These are phyloP conservation scores for Gallinago media DNA, from an alignment of 2,113 vertebrate genomes.

Conservation along the genomic window DNA sequence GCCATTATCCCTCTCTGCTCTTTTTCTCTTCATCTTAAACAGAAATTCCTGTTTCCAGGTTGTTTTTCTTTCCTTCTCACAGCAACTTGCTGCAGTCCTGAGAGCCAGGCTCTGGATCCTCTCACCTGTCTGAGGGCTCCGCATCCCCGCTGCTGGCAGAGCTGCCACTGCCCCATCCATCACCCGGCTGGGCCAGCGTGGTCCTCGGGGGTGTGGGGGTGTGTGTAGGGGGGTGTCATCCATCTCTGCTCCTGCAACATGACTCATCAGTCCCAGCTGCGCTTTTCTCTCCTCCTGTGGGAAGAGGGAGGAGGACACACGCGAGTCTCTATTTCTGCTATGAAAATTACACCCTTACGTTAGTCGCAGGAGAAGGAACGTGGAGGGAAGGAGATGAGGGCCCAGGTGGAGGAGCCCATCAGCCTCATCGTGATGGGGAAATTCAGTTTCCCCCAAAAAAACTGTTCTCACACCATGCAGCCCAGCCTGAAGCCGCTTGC, in stretches of 20 bases:
- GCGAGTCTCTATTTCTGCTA: not conserved
- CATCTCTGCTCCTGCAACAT: not conserved
- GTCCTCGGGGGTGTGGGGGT: not conserved
- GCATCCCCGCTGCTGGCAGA: not conserved
- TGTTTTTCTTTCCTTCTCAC: not conserved
- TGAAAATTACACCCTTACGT: not conserved
- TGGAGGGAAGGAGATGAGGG: not conserved
- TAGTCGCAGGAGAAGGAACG: not conserved
- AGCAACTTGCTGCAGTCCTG: not conserved
- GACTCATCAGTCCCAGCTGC: constrained; percentile 62
- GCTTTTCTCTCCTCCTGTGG: not conserved
- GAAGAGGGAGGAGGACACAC: not conserved
- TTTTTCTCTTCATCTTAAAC: not conserved
- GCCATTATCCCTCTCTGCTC: not conserved
- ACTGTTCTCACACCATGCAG: fast-evolving
- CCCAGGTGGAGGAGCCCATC: not conserved
- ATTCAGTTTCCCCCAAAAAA: not conserved
- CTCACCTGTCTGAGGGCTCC: not conserved
- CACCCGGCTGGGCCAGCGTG: fast-evolving
- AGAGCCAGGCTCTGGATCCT: not conserved
- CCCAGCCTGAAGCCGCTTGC: not conserved
- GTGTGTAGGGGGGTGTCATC: not conserved
- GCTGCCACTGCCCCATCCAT: not conserved
- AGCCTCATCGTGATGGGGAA: not conserved
- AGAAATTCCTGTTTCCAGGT: not conserved